These are phyloP conservation scores for Protula sp. DNA, from an alignment of 2,888 invertebrate species.

Conservation along the genomic window DNA sequence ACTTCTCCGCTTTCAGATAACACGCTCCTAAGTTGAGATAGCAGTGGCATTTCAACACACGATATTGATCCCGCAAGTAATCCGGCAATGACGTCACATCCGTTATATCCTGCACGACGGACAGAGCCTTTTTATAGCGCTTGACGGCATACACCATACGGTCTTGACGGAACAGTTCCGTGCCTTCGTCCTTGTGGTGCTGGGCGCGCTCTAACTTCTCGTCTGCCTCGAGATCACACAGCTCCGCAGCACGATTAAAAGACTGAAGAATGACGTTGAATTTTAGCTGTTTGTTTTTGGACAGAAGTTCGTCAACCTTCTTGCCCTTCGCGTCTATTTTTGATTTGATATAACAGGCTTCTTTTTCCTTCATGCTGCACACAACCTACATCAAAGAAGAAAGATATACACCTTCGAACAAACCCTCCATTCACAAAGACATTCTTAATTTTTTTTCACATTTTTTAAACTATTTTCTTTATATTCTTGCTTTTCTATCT, in stretches of 20 bases:
- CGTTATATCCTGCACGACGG: slow-evolving; percentile 10
- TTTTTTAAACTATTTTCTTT: no score
- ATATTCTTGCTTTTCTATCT: no score
- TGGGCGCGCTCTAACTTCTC: slow-evolving; percentile 24
- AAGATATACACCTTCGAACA: neutral
- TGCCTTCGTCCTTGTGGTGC: slow-evolving; percentile 26
- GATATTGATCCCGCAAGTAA: slow-evolving; percentile 2
- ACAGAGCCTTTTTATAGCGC: slow-evolving; percentile 15
- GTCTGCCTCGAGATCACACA: slow-evolving; percentile 19
- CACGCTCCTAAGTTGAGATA: slow-evolving; percentile 23
- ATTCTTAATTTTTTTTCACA: no score
- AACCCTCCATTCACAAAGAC: no score
- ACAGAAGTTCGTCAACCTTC: slow-evolving; percentile 11
- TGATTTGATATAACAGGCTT: slow-evolving; percentile 21
- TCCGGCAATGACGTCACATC: slow-evolving; percentile 4
- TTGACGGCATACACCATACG: slow-evolving; percentile 19
- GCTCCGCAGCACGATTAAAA: slow-evolving; percentile 19
- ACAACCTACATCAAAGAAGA: neutral
- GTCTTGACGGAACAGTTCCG: slow-evolving; percentile 15
- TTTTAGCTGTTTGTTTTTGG: slow-evolving; percentile 13
- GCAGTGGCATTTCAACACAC: slow-evolving; percentile 18
- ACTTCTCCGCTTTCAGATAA: slow-evolving; percentile 64
- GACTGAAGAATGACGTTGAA: slow-evolving; percentile 18
- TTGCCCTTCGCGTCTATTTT: slow-evolving; percentile 20
- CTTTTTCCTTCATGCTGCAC: slow-evolving; percentile 23